Percentiles rank a stretch among this genome's conserved stretches.
Conservation (phyloP, 2,797 vertebrate species). For the Poeciliopsis presidionis region DNA sequence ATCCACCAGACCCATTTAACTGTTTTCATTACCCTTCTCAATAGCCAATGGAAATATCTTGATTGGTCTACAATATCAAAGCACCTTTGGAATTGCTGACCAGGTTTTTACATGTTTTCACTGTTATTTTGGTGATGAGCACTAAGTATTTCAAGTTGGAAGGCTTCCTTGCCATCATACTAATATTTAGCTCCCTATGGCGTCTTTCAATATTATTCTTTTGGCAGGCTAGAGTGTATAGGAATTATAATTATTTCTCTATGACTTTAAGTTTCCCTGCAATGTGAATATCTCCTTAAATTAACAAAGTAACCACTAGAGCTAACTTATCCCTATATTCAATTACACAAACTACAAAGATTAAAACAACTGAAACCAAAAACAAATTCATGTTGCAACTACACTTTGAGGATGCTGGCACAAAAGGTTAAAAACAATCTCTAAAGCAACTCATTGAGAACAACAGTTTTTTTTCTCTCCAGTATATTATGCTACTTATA, state of each 20-base stretch:
- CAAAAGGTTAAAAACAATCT: neutral
- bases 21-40: neutral
- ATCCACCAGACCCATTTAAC: neutral
- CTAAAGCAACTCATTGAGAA: neutral
- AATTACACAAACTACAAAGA: neutral
- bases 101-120: neutral
- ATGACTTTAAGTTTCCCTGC: neutral
- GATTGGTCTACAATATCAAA: neutral
- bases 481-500: neutral
- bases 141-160: neutral
- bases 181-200: neutral
- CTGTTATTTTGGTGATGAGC: neutral
- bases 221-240: neutral
- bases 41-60: neutral
- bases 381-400: neutral
- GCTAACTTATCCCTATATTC: neutral
- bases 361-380: neutral
- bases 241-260: neutral
- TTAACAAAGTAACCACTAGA: neutral
- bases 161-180: neutral
- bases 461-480: neutral
- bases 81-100: neutral
- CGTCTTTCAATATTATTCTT: neutral
- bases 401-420: neutral
- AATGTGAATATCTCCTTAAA: neutral